Evolutionary conservation across 2,113 vertebrate species (phyloP), one percentile per base, ranked within the genome.

Genomic region (Rhinoderma darwinii): DNA sequence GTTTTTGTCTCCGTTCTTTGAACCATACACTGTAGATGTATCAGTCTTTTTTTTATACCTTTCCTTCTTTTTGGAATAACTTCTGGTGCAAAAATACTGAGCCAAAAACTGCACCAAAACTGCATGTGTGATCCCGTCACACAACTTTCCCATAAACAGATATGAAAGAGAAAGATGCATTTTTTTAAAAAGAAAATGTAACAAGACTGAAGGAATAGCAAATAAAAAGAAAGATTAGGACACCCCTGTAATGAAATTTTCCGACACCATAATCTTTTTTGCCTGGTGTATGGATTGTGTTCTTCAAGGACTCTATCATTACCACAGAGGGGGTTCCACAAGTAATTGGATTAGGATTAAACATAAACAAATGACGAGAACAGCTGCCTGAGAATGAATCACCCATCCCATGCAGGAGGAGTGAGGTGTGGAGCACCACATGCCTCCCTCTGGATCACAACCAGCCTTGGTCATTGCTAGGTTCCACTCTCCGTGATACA

Each of bases 321-420:
- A 84, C 50, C 83, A 41, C 83, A 73, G 39, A 85, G 79, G 74
- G 84, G 74, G 50, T 41, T 51, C 30, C 43, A 78, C 30, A 39
- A 68, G 50, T 86, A 78, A 86, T 68, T 78, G 56, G 39, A 51
- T 66, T 68, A 78, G 30, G 44, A 37, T 32, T 56, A 74, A 84
- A 84, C 32, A 84, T 73, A 44, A 73, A 54, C 82, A 27, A 47
- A 17, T 73, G 82, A 35, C 20, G 18, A 37, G 32, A 32, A 82
- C 68, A 51, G 35, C 74, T 86, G 59, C 9, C 61, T 50, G 9
- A 44, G 41, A 50, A 37, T 50, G 18, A 83, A 32, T 77, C 20
- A 47, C 30, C 39, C 54, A 32, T n/a, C 7, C 76, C 18, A 50
- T 35, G 39, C n/a, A 35, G n/a, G 54, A 22, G 39, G 41, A 25